Conservation (phyloP, 2,797 vertebrate genomes). For the Phaenicophaeus curvirostris region DNA sequence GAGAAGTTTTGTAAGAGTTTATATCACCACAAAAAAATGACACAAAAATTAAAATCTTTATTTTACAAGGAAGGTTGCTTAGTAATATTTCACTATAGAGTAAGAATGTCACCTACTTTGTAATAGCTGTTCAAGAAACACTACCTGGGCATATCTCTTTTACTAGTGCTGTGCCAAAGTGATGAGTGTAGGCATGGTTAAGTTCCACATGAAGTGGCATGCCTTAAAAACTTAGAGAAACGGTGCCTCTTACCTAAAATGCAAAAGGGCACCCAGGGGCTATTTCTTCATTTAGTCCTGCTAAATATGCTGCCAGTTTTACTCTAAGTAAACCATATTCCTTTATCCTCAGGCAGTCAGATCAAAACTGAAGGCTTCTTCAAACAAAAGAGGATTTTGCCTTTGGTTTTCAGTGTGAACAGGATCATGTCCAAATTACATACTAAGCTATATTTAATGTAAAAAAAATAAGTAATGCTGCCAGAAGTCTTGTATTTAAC, state of each 20-base stretch:
- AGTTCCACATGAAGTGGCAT: not conserved
- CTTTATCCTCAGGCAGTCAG: not conserved
- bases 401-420: not conserved
- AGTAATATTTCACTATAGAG: not conserved
- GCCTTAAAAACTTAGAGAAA: not conserved
- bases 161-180: not conserved
- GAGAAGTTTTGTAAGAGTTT: not conserved
- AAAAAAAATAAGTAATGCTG: not conserved
- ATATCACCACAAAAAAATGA: not conserved
- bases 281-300: not conserved
- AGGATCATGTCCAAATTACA: not conserved
- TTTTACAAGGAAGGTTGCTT: not conserved
- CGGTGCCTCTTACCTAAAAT: not conserved
- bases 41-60: not conserved
- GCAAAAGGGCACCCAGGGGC: not conserved
- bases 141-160: not conserved
- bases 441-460: not conserved
- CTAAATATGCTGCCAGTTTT: not conserved
- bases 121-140: not conserved
- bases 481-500: not conserved
- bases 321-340: not conserved
- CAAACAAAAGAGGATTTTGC: not conserved
- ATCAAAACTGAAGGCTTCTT: not conserved
- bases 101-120: not conserved
- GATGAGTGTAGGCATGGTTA: not conserved